Evolutionary conservation across 2,888 invertebrate genomes (phyloP).

Genomic region (Drosophila kokeensis): DNA sequence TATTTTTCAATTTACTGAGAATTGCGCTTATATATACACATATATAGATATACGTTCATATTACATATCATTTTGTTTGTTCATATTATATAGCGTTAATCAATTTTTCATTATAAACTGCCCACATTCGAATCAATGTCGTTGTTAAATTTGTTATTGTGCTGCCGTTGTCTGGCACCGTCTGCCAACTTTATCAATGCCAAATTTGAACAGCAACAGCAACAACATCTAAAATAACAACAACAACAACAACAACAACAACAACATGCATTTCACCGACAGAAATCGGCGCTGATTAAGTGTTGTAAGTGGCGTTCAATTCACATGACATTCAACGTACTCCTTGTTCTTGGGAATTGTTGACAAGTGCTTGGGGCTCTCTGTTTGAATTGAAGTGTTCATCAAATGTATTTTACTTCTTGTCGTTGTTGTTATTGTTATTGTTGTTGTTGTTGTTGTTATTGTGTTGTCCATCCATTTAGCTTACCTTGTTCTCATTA

Average conservation of each 20-base stretch:
- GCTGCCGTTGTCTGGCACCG: constrained; percentile 42
- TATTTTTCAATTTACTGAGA: constrained; percentile 66
- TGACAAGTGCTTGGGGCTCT: constrained; percentile 58
- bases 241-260: constrained; percentile 24
- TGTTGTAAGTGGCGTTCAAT: constrained; percentile 55
- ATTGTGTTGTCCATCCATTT: constrained; percentile 17
- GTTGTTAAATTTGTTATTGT: constrained; percentile 13
- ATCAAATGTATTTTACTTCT: not conserved
- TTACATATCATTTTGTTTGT: not conserved
- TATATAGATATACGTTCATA: not conserved
- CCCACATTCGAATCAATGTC: constrained; percentile 52
- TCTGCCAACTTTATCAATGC: constrained; percentile 71
- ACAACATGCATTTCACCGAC: constrained; percentile 41
- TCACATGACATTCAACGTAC: constrained; percentile 31
- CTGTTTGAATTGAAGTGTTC: constrained; percentile 22
- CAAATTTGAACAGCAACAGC: constrained; percentile 55
- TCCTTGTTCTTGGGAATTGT: constrained; percentile 43
- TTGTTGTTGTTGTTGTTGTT: not conserved
- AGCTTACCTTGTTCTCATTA: constrained; percentile 64
- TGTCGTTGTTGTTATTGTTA: not conserved
- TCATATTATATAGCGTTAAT: constrained; percentile 53
- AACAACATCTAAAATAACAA: constrained; percentile 5
- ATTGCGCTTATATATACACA: constrained; percentile 5
- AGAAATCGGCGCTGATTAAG: constrained; percentile 57
- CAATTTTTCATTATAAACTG: constrained; percentile 78